These are phyloP conservation scores for Siniperca obscura DNA, from an alignment of 2,797 vertebrate species.

Conservation along the genomic window DNA sequence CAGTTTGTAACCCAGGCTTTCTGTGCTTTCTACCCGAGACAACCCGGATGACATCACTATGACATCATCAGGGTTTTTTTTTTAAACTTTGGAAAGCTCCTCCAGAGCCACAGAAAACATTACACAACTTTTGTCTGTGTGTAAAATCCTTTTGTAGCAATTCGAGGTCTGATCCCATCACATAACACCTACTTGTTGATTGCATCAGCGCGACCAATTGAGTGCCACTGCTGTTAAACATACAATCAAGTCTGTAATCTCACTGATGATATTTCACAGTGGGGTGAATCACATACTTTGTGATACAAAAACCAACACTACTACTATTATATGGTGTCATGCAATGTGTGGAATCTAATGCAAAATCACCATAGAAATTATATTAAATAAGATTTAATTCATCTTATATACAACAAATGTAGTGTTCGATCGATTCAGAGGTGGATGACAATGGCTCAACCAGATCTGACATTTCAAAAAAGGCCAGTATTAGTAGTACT, in stretches of 20 bases:
- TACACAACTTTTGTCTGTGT: background rate
- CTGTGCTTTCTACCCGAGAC: no score
- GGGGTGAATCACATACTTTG: background rate
- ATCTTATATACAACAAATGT: background rate
- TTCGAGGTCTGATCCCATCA: background rate
- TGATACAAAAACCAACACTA: background rate
- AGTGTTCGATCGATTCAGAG: background rate
- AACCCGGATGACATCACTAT: background rate
- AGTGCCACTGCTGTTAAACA: background rate
- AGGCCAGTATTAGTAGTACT: no score
- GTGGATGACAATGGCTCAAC: background rate
- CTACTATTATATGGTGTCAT: background rate
- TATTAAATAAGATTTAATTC: background rate
- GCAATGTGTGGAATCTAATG: background rate
- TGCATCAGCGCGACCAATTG: background rate
- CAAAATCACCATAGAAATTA: background rate
- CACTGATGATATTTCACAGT: background rate
- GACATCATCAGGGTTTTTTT: background rate
- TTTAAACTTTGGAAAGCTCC: background rate
- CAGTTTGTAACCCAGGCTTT: background rate
- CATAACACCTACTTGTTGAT: background rate
- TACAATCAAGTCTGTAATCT: background rate
- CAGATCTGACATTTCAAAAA: background rate
- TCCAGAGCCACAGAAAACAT: background rate
- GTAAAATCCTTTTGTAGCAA: no score